phyloP scores from a whole-genome alignment of 1,140 invertebrate genomes.

The Drosophila gunungcola region DNA sequence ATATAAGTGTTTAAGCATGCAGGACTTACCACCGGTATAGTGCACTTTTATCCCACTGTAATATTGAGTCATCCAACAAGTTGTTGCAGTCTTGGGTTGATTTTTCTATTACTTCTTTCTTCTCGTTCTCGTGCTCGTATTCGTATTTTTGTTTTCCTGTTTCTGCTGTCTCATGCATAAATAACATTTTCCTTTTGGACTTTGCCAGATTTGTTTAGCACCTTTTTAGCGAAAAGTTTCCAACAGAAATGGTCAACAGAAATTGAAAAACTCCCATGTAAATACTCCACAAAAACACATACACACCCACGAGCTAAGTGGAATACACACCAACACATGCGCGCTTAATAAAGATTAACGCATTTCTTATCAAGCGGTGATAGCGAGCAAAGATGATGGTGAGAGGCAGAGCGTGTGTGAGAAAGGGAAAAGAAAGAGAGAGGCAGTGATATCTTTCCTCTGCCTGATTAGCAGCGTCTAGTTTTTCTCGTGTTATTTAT shows the following conservation, averaged over 20 bases:
- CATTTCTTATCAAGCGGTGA: slow-evolving; percentile 80
- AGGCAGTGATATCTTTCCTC: slow-evolving; percentile 40
- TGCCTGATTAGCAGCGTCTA: slow-evolving; percentile 60
- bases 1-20: too few species aligned
- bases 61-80: slow-evolving; percentile 71
- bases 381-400: slow-evolving; percentile 50
- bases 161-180: slow-evolving; percentile 55
- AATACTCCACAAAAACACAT: slow-evolving; percentile 28
- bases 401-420: slow-evolving; percentile 10
- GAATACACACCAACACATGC: slow-evolving; percentile 11
- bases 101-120: slow-evolving; percentile 28
- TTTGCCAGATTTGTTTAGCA: slow-evolving; percentile 30
- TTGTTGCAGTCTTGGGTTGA: slow-evolving; percentile 38
- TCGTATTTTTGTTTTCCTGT: slow-evolving; percentile 44
- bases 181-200: slow-evolving; percentile 57
- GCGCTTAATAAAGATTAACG: slow-evolving; percentile 80
- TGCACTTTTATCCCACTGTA: slow-evolving; percentile 31
- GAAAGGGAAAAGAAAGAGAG: slow-evolving; percentile 3
- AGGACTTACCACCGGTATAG: slow-evolving; percentile 36
- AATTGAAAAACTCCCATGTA: slow-evolving; percentile 54
- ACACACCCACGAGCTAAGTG: slow-evolving; percentile 14
- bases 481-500: slow-evolving; percentile 77
- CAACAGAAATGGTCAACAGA: slow-evolving; percentile 67
- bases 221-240: slow-evolving; percentile 53
- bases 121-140: slow-evolving; percentile 36